Conservation (phyloP, 2,113 vertebrate genomes). For the Pteruthius melanotis region DNA sequence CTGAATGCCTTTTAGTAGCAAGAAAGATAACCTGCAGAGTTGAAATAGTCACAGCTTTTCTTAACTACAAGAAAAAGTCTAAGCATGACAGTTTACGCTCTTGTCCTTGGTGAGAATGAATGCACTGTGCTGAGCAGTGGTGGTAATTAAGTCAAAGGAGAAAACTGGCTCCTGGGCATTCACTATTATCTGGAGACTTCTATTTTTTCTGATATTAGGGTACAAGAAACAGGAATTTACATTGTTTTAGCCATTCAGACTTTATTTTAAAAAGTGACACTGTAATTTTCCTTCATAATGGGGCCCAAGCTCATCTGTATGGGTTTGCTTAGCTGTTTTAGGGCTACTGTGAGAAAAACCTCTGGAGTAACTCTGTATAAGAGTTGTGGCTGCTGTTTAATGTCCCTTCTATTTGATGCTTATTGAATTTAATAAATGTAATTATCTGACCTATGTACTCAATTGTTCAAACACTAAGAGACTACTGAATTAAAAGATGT, state of each 20-base stretch:
- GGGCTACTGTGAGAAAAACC: not conserved
- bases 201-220: not conserved
- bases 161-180: not conserved
- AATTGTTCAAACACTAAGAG: not conserved
- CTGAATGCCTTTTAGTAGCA: not conserved
- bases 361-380: not conserved
- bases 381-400: not conserved
- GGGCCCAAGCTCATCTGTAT: not conserved
- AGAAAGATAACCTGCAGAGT: not conserved
- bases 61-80: not conserved
- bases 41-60: not conserved
- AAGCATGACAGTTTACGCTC: not conserved
- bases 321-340: not conserved
- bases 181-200: not conserved
- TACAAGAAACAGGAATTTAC: not conserved
- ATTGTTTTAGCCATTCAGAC: not conserved
- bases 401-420: not conserved
- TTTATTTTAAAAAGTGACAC: not conserved
- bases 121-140: not conserved
- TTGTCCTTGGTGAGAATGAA: not conserved
- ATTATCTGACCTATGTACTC: not conserved
- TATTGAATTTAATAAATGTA: not conserved
- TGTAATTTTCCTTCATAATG: not conserved
- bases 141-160: not conserved
- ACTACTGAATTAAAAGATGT: conserved; percentile 3